These are phyloP conservation scores for Drosophila baimaii DNA, from an alignment of 1,140 invertebrate genomes.

Conservation along the genomic window DNA sequence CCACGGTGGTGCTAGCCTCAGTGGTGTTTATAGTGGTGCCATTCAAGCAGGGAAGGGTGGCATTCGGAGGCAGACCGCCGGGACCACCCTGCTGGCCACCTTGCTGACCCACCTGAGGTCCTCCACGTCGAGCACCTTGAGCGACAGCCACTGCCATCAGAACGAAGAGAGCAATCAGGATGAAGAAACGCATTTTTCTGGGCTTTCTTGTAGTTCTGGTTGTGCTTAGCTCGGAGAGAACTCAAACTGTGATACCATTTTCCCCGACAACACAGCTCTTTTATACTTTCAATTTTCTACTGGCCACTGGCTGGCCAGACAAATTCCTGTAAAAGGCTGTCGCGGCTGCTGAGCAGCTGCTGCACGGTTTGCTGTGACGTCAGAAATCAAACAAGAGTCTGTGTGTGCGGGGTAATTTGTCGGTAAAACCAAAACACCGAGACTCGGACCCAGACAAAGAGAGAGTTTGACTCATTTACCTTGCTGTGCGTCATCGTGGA, in stretches of 20 bases:
- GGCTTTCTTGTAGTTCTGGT: neutral
- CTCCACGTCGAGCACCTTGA: conserved; percentile 11
- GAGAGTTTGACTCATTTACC: conserved; percentile 10
- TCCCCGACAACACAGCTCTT: neutral
- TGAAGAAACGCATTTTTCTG: conserved; percentile 38
- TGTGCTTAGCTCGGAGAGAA: conserved; percentile 17
- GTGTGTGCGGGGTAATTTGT: conserved; percentile 5
- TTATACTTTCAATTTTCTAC: conserved; percentile 24
- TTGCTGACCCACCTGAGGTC: neutral
- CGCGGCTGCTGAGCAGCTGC: conserved; percentile 5
- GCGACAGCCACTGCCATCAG: conserved; percentile 25
- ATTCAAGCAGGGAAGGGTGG: conserved; percentile 8
- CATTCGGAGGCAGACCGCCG: conserved; percentile 14
- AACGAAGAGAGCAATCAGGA: conserved; percentile 34
- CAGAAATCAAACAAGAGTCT: conserved; percentile 11
- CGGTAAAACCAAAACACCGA: conserved; percentile 6
- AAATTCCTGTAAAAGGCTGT: neutral
- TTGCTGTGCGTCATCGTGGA: conserved; percentile 18
- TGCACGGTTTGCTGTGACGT: neutral
- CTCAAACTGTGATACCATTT: conserved; percentile 18
- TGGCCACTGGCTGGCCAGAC: neutral
- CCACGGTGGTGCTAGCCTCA: conserved; percentile 1
- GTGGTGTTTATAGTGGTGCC: neutral
- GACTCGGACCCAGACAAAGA: conserved; percentile 4
- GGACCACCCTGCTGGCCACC: neutral